A percentile compares a stretch with the other conserved stretches of the same genome.
Evolutionary conservation across 2,797 vertebrate genomes (phyloP).

Genomic region (Acomys russatus): DNA sequence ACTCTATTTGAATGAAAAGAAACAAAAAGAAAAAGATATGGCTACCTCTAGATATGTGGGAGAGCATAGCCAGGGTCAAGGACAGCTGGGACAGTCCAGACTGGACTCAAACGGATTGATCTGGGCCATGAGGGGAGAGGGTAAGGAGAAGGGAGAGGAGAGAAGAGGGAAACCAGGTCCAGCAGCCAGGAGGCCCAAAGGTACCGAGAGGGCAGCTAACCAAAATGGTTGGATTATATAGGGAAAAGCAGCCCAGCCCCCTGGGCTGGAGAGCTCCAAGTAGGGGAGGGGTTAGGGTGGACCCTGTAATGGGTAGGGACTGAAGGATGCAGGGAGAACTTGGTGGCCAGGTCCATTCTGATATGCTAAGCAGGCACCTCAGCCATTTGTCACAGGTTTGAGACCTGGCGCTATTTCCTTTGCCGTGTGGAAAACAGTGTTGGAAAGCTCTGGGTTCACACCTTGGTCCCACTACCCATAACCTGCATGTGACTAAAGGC

Average conservation of each 20-base stretch:
- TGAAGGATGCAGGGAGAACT: background rate
- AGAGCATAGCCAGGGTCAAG: background rate
- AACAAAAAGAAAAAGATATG: background rate
- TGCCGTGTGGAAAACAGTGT: background rate
- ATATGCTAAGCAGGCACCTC: background rate
- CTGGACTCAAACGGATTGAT: background rate
- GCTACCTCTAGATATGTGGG: background rate
- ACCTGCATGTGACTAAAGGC: background rate
- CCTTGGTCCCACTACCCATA: background rate
- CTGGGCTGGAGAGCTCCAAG: background rate
- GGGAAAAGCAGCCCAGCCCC: background rate
- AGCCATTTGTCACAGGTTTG: background rate
- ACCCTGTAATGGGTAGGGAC: background rate
- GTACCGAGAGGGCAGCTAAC: background rate
- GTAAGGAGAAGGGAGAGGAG: too few relatives aligned
- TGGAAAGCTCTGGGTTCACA: slow-evolving; percentile 29
- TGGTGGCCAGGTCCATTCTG: background rate
- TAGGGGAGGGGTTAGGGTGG: background rate
- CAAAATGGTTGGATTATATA: background rate
- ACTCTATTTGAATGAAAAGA: background rate
- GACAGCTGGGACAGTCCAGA: background rate
- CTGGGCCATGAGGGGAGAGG: background rate
- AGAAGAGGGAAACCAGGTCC: background rate
- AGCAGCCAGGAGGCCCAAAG: background rate
- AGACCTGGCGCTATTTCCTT: too few relatives aligned